Base-by-base conservation (phyloP, 2,888 invertebrate genomes). In the Aleiodes alternator region DNA sequence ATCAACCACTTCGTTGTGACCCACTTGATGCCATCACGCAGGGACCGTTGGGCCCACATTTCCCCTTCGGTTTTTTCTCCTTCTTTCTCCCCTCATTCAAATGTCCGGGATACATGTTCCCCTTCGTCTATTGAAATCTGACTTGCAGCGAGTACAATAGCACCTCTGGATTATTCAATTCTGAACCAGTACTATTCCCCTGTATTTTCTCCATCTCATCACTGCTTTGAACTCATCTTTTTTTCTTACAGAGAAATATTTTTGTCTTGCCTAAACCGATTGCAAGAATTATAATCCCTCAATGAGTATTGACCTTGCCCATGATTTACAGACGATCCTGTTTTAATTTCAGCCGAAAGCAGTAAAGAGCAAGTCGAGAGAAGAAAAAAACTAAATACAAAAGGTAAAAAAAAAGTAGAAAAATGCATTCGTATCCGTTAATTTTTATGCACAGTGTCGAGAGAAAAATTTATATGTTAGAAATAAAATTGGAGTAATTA, bases 1-100 rank as follows among this genome's bases (percentile, higher is more conserved):
- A 84, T 84, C 86, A 78, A 84, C 80, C 84, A 83, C 85, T 84
- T 83, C 79, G 83, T 79, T 81, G 82, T 87, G 87, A 87, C 87
- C 87, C 82, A 87, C 84, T 87, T 86, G 82, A 82, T 81, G 55
- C 55, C 14, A 56, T 34, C 53, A 70, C 56, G 70, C 59, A 50
- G 75, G 76, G 75, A 72, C 75, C 72, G 80, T 80, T 71, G 74
- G 61, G 64, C 14, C 75, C 75, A 55, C 23, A 43, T 55, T 72
- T 66, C 64, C 56, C 38, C 55, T 66, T 51, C 43, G 16, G 57
- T 68, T 66, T 29, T 56, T 48, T 16, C 51, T 50, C 53, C 82
- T 83, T 73, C 64, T 70, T 73, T 56, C 69, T 64, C 56, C 57
- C 73, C 53, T 76, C 77, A 70, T 68, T 53, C 71, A 75, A 51